These are phyloP conservation scores for Lordiphosa clarofinis DNA, from an alignment of 1,140 invertebrate species.

Conservation along the genomic window DNA sequence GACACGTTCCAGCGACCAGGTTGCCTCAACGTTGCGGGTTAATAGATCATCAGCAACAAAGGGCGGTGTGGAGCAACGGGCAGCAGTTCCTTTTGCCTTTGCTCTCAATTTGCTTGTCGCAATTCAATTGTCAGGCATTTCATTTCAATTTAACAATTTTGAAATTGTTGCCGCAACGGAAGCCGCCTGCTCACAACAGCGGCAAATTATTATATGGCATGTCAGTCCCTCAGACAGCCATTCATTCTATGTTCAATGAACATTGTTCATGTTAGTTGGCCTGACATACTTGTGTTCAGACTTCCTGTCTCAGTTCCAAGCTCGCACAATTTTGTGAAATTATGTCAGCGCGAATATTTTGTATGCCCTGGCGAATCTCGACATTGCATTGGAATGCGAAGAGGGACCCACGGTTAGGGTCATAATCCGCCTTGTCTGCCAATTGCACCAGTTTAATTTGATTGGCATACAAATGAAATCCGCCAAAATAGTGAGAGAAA, in stretches of 20 bases:
- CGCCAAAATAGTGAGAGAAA: constrained; percentile 14
- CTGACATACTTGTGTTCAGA: constrained; percentile 36
- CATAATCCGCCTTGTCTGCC: neutral
- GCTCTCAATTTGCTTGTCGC: constrained; percentile 52
- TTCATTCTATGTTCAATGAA: constrained; percentile 11
- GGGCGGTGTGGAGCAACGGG: neutral
- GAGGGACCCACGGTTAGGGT: no score
- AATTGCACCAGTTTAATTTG: constrained; percentile 29
- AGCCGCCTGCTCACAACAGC: constrained; percentile 14
- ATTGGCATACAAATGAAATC: neutral
- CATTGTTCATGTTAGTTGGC: constrained; percentile 16
- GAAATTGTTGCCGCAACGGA: constrained; percentile 44
- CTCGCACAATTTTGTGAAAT: constrained; percentile 15
- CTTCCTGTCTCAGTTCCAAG: constrained; percentile 17
- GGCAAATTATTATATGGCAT: constrained; percentile 51
- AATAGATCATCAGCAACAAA: constrained; percentile 46
- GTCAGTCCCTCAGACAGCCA: constrained; percentile 19
- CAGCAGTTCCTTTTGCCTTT: constrained; percentile 19
- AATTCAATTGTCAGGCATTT: constrained; percentile 74
- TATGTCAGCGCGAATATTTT: constrained; percentile 25
- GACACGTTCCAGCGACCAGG: constrained; percentile 16
- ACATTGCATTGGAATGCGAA: neutral
- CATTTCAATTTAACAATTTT: constrained; percentile 75
- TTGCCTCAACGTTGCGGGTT: constrained; percentile 34
- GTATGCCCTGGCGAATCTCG: constrained; percentile 21